Percentiles rank a stretch among this genome's conserved stretches.
phyloP scores from a whole-genome alignment of 2,113 vertebrate genomes.

The Beaufortia kweichowensis region DNA sequence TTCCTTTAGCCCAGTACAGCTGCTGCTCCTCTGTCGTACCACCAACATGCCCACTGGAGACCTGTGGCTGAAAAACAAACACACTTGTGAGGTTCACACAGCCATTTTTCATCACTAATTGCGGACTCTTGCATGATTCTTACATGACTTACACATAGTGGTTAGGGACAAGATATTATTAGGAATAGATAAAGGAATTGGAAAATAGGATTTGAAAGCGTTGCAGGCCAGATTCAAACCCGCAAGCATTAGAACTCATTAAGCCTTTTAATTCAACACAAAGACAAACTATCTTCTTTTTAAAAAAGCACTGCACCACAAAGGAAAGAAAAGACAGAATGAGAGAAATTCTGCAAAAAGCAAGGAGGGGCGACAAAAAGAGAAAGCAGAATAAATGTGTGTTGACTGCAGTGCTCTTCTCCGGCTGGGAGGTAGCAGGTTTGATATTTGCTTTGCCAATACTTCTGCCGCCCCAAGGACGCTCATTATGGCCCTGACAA shows the following conservation, averaged over 20 bases:
- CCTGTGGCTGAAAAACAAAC: conserved; percentile 78
- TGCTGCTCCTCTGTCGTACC: conserved; percentile 93
- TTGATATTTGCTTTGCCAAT: conserved; percentile 42
- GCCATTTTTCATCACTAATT: neutral
- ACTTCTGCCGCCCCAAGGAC: conserved; percentile 47
- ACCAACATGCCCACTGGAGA: conserved; percentile 85
- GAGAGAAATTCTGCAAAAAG: no score
- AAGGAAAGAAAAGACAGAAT: no score
- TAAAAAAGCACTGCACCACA: no score
- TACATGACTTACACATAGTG: no score
- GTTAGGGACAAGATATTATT: no score
- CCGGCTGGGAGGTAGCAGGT: conserved; percentile 8
- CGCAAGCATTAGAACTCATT: no score
- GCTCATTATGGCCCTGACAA: conserved; percentile 46
- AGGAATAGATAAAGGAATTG: no score
- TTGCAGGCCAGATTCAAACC: no score
- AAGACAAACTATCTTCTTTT: no score
- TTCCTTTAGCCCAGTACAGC: conserved; percentile 98
- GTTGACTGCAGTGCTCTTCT: conserved; percentile 25
- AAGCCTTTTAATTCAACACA: no score
- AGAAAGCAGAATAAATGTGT: conserved; percentile 5
- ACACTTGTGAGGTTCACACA: neutral
- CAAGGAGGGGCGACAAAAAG: neutral
- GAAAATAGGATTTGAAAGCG: no score
- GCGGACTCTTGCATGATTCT: no score